Evolutionary conservation across 1,140 invertebrate genomes (phyloP).

Genomic region (Solenopsis invicta): DNA sequence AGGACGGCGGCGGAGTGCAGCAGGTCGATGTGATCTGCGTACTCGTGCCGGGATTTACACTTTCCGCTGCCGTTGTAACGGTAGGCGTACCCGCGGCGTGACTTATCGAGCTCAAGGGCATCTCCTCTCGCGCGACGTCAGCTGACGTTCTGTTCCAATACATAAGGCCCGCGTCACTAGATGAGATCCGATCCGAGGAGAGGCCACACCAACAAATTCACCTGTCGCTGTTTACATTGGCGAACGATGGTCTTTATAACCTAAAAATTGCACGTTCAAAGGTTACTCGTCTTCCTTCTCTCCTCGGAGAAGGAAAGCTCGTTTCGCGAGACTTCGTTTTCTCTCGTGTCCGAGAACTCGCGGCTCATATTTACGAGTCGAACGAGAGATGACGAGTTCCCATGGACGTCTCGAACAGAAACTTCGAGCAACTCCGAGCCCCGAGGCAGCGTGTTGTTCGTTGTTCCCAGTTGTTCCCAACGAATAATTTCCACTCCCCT

Average conservation of each 20-base stretch:
- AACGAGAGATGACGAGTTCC: not conserved
- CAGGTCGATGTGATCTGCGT: slow-evolving; percentile 71
- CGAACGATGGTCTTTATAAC: slow-evolving; percentile 11
- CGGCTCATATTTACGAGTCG: not conserved
- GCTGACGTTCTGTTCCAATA: slow-evolving; percentile 70
- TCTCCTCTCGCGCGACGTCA: slow-evolving; percentile 62
- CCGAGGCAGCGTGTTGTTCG: too few relatives aligned
- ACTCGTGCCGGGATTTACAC: slow-evolving; percentile 70
- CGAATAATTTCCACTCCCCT: too few relatives aligned
- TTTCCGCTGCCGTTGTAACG: slow-evolving; percentile 43
- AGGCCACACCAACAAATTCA: not conserved
- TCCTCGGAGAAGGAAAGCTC: not conserved
- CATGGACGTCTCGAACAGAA: not conserved
- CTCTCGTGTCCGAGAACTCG: not conserved
- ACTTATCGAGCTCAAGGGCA: slow-evolving; percentile 74
- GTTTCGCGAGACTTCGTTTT: not conserved
- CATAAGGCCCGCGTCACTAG: slow-evolving; percentile 64
- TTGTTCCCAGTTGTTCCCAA: too few relatives aligned
- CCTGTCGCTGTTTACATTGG: slow-evolving; percentile 34
- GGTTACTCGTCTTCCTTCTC: not conserved
- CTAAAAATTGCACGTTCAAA: slow-evolving; percentile 12
- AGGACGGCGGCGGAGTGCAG: slow-evolving; percentile 80
- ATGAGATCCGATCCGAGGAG: not conserved
- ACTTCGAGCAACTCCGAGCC: too few relatives aligned
- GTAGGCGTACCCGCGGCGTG: slow-evolving; percentile 38